These are phyloP conservation scores for Cordylochernes scorpioides DNA, from an alignment of 2,888 invertebrate species.

Conservation along the genomic window DNA sequence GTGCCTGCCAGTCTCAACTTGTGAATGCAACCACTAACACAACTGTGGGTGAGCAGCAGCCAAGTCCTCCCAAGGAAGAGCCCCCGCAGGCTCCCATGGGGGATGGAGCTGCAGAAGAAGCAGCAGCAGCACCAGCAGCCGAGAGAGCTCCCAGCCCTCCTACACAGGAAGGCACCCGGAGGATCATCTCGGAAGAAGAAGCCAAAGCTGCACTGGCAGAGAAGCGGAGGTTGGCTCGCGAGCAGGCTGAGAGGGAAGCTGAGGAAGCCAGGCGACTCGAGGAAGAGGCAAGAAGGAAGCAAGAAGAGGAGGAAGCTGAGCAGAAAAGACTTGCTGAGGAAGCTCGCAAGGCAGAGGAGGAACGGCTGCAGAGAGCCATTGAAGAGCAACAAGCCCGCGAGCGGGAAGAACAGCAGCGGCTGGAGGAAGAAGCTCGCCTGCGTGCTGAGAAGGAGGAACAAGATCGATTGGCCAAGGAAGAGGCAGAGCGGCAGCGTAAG, in stretches of 20 bases:
- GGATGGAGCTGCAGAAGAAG: too few species aligned
- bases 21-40: too few species aligned
- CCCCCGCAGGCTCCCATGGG: too few species aligned
- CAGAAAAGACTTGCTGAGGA: constrained; percentile 54
- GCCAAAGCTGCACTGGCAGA: constrained; percentile 82
- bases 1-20: too few species aligned
- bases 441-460: constrained; percentile 12
- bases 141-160: too few species aligned
- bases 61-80: too few species aligned
- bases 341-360: constrained; percentile 39
- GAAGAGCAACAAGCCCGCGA: constrained; percentile 21
- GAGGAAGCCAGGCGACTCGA: constrained; percentile 43
- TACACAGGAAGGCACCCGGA: too few species aligned
- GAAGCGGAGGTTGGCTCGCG: constrained; percentile 53
- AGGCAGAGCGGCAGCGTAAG: constrained; percentile 33
- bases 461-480: constrained; percentile 46
- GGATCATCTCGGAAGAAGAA: constrained; percentile 65
- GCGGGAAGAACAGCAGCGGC: constrained; percentile 9
- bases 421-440: constrained; percentile 11
- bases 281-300: constrained; percentile 38
- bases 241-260: constrained; percentile 69
- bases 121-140: too few species aligned
- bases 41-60: too few species aligned
- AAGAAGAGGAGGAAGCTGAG: constrained; percentile 62
- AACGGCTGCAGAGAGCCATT: constrained; percentile 55